phyloP scores from a whole-genome alignment of 2,888 invertebrate genomes.

The Acrocyrtus sp. region DNA sequence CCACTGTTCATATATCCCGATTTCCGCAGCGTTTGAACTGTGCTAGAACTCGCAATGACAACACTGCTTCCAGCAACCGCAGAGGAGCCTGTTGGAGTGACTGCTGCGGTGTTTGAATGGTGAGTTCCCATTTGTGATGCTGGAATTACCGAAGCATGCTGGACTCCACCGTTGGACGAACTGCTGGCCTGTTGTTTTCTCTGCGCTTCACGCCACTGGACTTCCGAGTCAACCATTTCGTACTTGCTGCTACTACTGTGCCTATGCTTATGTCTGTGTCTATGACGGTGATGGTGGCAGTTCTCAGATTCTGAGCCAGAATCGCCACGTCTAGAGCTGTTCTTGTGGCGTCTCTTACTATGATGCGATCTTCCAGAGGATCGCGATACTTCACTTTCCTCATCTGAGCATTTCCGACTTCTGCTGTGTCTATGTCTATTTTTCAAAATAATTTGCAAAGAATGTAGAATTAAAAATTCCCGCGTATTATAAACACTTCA shows the following conservation, averaged over 20 bases:
- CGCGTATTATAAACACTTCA: no score
- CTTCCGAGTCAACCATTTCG: constrained; percentile 86
- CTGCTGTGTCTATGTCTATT: constrained; percentile 77
- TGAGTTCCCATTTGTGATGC: constrained; percentile 36
- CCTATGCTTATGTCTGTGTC: constrained; percentile 63
- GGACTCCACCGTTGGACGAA: constrained; percentile 70
- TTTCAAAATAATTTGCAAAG: not conserved
- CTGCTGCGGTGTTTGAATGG: not conserved
- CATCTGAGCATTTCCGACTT: constrained; percentile 85
- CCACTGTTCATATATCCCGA: constrained; percentile 67
- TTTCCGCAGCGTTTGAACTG: constrained; percentile 51
- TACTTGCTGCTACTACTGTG: constrained; percentile 65
- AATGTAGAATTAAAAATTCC: not conserved
- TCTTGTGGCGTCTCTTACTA: constrained; percentile 74
- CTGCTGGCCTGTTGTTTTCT: constrained; percentile 73
- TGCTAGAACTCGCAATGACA: not conserved
- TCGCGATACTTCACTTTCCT: constrained; percentile 89
- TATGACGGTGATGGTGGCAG: constrained; percentile 67
- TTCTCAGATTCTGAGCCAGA: constrained; percentile 80
- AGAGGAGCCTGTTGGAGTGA: not conserved
- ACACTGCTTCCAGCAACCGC: not conserved
- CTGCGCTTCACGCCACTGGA: constrained; percentile 90
- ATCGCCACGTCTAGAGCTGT: constrained; percentile 78
- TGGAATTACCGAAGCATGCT: constrained; percentile 71
- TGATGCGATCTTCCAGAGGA: constrained; percentile 84